Evolutionary conservation across 2,888 invertebrate species (phyloP).

Genomic region (Trichogramma dendrolimi): DNA sequence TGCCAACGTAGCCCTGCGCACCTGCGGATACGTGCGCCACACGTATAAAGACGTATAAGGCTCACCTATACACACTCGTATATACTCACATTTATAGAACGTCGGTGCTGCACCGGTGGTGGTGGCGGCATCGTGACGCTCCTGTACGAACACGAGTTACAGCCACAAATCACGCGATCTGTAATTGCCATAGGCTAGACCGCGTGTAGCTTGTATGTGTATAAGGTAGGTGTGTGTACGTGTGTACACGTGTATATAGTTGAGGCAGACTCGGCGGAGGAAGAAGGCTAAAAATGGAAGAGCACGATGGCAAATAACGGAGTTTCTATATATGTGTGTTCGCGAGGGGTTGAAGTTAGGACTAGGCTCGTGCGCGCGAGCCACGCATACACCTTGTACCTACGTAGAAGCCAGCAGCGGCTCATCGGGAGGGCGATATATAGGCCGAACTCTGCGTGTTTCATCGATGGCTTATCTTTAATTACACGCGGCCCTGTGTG

Average conservation of each 20-base stretch:
- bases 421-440: slow-evolving; percentile 42
- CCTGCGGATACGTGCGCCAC: too few relatives aligned
- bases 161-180: slow-evolving; percentile 52
- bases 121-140: slow-evolving; percentile 49
- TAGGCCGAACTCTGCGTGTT: slow-evolving; percentile 29
- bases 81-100: slow-evolving; percentile 46
- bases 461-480: slow-evolving; percentile 42
- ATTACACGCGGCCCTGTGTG: not conserved
- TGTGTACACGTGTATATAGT: too few relatives aligned
- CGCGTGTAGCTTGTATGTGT: slow-evolving; percentile 28
- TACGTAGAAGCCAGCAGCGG: slow-evolving; percentile 16
- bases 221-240: too few relatives aligned
- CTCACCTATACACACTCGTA: slow-evolving; percentile 41
- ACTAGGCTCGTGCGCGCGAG: too few relatives aligned
- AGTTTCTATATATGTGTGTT: too few relatives aligned
- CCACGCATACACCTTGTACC: too few relatives aligned
- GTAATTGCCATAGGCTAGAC: slow-evolving; percentile 51
- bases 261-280: too few relatives aligned
- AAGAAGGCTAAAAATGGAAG: too few relatives aligned
- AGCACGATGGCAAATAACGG: too few relatives aligned
- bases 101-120: slow-evolving; percentile 47
- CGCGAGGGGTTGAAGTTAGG: too few relatives aligned
- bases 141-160: slow-evolving; percentile 46
- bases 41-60: too few relatives aligned
- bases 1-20: too few relatives aligned